Percentiles rank a stretch among this genome's conserved stretches.
Evolutionary conservation across 2,888 invertebrate species (phyloP).

Genomic region (Eupeodes latifasciatus): DNA sequence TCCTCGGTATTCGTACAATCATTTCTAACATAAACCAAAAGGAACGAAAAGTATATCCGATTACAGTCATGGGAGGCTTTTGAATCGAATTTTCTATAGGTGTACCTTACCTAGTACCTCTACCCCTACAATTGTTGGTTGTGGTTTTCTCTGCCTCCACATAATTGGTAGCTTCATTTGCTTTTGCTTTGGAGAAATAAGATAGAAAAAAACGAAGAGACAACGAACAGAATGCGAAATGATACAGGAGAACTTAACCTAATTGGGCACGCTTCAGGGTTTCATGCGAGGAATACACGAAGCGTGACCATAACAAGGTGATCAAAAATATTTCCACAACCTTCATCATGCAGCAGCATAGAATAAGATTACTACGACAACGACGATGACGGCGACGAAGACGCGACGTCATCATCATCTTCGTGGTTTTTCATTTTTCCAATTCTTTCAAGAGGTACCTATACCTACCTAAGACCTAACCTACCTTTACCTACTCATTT

Average conservation of each 20-base stretch:
- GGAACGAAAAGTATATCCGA: conserved; percentile 38
- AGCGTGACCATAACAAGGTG: conserved; percentile 78
- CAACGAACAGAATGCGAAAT: conserved; percentile 68
- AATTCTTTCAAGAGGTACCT: neutral
- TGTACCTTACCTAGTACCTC: no score
- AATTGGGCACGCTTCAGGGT: conserved; percentile 79
- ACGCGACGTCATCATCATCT: conserved; percentile 31
- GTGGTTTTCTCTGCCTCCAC: conserved; percentile 55
- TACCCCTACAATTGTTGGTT: conserved; percentile 52
- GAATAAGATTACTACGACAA: conserved; percentile 22
- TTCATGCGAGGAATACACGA: conserved; percentile 77
- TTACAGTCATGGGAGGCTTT: conserved; percentile 56
- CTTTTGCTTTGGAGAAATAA: conserved; percentile 35
- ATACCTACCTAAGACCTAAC: neutral
- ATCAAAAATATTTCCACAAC: conserved; percentile 67
- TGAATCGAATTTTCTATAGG: conserved; percentile 39
- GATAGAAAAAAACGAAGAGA: conserved; percentile 18
- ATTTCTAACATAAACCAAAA: conserved; percentile 14
- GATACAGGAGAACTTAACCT: conserved; percentile 76
- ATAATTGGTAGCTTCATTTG: conserved; percentile 67
- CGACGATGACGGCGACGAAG: neutral
- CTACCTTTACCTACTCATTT: neutral
- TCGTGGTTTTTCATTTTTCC: conserved; percentile 18
- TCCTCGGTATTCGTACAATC: neutral
- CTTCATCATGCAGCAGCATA: conserved; percentile 16